A percentile compares a stretch with the other conserved stretches of the same genome.
Conservation (phyloP, 2,888 invertebrate genomes). For the Choristoneura rosaceana region DNA sequence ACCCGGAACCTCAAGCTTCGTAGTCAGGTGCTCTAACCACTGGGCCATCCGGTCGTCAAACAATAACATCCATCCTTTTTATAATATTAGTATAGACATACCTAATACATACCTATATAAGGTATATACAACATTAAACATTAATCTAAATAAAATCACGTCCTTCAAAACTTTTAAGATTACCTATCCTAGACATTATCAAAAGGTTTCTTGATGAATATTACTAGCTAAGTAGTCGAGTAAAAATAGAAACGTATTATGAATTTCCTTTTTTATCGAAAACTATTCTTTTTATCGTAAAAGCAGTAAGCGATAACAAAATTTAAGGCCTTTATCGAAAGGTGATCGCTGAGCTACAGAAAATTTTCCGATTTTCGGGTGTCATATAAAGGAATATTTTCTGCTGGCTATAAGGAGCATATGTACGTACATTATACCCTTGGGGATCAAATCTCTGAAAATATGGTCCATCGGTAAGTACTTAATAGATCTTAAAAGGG, state of each 20-base stretch:
- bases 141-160: too few relatives aligned
- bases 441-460: constrained; percentile 6
- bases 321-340: constrained; percentile 67
- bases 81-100: too few relatives aligned
- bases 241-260: constrained; percentile 15
- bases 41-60: too few relatives aligned
- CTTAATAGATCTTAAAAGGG: constrained; percentile 1
- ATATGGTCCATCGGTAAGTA: background rate
- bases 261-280: constrained; percentile 27
- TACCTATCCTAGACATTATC: background rate
- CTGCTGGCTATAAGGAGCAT: constrained; percentile 15
- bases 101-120: too few relatives aligned
- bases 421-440: background rate
- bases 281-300: constrained; percentile 62
- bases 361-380: constrained; percentile 53
- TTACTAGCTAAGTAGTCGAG: too few relatives aligned
- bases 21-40: too few relatives aligned
- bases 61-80: too few relatives aligned
- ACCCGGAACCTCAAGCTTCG: too few relatives aligned
- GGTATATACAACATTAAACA: too few relatives aligned
- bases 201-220: background rate
- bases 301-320: constrained; percentile 64
- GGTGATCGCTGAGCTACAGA: constrained; percentile 56
- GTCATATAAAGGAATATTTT: constrained; percentile 27
- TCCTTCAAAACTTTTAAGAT: background rate